Conservation (phyloP, 2,888 invertebrate species). For the Scelioninae gen. 2 region DNA sequence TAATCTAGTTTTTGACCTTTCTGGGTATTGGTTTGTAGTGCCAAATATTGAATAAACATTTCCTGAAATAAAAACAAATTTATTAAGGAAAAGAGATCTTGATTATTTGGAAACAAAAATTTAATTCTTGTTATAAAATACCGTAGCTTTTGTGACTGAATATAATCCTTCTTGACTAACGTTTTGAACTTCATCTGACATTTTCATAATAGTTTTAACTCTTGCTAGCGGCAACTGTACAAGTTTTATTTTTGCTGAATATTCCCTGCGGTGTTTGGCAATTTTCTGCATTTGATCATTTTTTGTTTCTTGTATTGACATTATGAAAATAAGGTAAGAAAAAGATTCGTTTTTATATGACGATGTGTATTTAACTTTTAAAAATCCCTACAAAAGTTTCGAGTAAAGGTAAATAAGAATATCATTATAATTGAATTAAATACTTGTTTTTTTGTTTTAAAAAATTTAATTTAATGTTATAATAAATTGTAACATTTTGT, state of each 20-base stretch:
- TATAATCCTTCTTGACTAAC: slow-evolving; percentile 35
- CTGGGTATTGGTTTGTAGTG: slow-evolving; percentile 24
- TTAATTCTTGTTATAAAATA: no score
- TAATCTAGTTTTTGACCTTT: slow-evolving; percentile 33
- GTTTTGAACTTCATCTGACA: slow-evolving; percentile 43
- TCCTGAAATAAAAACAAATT: slow-evolving; percentile 43
- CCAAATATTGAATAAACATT: slow-evolving; percentile 30
- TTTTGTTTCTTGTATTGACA: background rate
- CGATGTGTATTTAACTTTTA: no score
- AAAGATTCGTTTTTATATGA: no score
- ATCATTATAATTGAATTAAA: no score
- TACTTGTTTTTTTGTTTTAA: no score
- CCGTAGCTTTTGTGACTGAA: slow-evolving; percentile 46
- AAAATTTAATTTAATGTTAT: no score
- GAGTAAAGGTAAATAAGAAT: background rate
- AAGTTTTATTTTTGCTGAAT: slow-evolving; percentile 12
- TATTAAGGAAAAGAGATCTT: no score
- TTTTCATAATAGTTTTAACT: slow-evolving; percentile 53
- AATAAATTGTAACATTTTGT: no score
- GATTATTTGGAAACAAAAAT: no score
- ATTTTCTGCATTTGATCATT: background rate
- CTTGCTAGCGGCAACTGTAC: slow-evolving; percentile 40
- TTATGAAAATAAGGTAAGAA: background rate
- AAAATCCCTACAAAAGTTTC: no score
- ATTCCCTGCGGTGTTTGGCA: no score